Conservation (phyloP, 2,797 vertebrate species). For the Lacerta bilineata region DNA sequence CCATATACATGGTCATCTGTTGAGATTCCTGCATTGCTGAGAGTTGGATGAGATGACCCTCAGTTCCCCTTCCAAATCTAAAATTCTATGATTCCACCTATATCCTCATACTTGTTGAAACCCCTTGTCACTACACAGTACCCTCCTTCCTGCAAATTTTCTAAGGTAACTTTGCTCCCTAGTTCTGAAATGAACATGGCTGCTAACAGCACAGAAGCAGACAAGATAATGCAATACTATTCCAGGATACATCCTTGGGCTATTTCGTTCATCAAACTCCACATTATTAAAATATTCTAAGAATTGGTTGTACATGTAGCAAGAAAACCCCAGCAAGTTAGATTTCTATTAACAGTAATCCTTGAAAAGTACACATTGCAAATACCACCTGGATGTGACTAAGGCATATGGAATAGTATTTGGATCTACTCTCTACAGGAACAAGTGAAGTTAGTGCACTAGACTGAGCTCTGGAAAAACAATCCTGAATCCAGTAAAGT, state of each 20-base stretch:
- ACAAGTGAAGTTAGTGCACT: background rate
- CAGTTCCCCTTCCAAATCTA: background rate
- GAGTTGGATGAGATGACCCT: too few species aligned
- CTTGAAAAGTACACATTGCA: background rate
- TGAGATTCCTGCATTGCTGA: too few species aligned
- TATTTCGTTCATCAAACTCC: background rate
- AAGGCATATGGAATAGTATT: too few species aligned
- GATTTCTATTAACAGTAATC: background rate
- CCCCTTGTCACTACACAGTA: background rate
- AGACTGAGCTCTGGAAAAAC: background rate
- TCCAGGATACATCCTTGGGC: background rate
- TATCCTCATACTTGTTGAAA: background rate
- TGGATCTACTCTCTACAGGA: background rate
- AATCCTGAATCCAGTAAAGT: too few species aligned
- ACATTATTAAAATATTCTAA: background rate
- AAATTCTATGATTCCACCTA: too few species aligned
- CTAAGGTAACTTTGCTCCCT: background rate
- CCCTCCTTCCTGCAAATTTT: too few species aligned
- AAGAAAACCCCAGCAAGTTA: background rate
- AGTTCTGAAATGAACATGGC: background rate
- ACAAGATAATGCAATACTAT: background rate
- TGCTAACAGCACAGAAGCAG: background rate
- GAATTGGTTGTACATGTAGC: too few species aligned
- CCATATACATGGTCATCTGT: too few species aligned
- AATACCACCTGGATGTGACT: background rate